Conservation (phyloP, 2,797 vertebrate genomes). For the Anolis apletophallus region DNA sequence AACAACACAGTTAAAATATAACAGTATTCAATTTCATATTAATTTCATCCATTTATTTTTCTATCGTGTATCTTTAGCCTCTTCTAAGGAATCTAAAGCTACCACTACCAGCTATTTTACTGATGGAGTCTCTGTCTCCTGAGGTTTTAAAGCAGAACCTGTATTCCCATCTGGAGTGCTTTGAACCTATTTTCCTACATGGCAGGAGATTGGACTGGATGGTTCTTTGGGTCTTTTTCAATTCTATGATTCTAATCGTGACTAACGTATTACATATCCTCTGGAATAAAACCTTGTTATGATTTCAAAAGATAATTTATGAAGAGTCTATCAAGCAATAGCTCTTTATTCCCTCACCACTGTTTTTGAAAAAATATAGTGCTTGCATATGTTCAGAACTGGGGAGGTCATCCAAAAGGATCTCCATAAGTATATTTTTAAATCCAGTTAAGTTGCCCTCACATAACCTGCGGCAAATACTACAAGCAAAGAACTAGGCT, state of each 20-base stretch:
- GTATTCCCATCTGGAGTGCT: too few relatives aligned
- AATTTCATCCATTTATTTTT: background rate
- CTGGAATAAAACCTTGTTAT: background rate
- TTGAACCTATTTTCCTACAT: too few relatives aligned
- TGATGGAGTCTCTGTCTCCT: background rate
- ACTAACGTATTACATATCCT: slow-evolving; percentile 13
- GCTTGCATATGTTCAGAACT: slow-evolving; percentile 35
- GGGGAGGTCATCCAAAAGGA: slow-evolving; percentile 37
- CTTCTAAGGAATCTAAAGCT: background rate
- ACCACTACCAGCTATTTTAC: background rate
- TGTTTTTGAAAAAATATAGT: slow-evolving; percentile 48
- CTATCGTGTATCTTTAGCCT: background rate
- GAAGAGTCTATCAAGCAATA: background rate
- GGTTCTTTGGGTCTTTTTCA: too few relatives aligned
- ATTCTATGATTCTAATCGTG: background rate
- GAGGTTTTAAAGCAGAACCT: too few relatives aligned
- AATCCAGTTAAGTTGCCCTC: slow-evolving; percentile 6
- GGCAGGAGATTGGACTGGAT: too few relatives aligned
- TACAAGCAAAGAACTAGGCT: slow-evolving; percentile 45
- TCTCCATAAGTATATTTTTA: slow-evolving; percentile 30
- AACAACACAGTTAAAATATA: too few relatives aligned
- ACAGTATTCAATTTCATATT: slow-evolving; percentile 24
- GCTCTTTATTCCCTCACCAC: background rate
- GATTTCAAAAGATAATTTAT: background rate
- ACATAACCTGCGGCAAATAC: slow-evolving; percentile 32